Evolutionary conservation across 2,113 vertebrate species (phyloP).

Genomic region (Epinephelus cyanopodus): DNA sequence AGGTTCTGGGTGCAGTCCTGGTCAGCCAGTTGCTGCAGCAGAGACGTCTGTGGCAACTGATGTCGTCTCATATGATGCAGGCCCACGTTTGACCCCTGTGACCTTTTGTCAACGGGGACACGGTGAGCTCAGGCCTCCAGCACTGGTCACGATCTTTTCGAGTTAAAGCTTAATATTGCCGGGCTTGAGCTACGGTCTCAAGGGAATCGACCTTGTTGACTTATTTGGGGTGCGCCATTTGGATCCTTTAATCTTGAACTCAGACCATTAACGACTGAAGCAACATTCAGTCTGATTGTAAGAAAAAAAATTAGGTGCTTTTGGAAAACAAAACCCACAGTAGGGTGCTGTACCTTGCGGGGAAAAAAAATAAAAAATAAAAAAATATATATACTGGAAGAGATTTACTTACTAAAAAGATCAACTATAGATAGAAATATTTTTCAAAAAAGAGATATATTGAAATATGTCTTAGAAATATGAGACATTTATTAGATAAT

Average conservation of each 20-base stretch:
- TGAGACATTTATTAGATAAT: conserved; percentile 80
- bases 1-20: conserved; percentile 40
- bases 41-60: conserved; percentile 63
- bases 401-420: conserved; percentile 82
- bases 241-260: conserved; percentile 78
- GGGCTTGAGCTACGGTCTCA: conserved; percentile 56
- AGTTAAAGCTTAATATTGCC: conserved; percentile 64
- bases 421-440: conserved; percentile 85
- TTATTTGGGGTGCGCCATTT: conserved; percentile 63
- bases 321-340: conserved; percentile 72
- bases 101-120: conserved; percentile 29
- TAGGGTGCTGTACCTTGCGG: conserved; percentile 80
- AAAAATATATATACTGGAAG: conserved; percentile 75
- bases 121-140: conserved; percentile 50
- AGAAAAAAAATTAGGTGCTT: conserved; percentile 79
- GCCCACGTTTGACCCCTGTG: conserved; percentile 51
- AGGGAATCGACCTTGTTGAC: conserved; percentile 63
- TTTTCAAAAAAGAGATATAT: conserved; percentile 87
- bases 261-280: conserved; percentile 72
- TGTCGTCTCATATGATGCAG: conserved; percentile 46
- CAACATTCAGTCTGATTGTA: conserved; percentile 81
- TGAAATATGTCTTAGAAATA: conserved; percentile 77
- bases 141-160: conserved; percentile 47
- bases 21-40: conserved; percentile 43
- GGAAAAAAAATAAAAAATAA: conserved; percentile 26